Percentiles rank a stretch among this genome's conserved stretches.
These are phyloP conservation scores for Lysiphlebus fabarum DNA, from an alignment of 1,140 invertebrate genomes.

Conservation along the genomic window DNA sequence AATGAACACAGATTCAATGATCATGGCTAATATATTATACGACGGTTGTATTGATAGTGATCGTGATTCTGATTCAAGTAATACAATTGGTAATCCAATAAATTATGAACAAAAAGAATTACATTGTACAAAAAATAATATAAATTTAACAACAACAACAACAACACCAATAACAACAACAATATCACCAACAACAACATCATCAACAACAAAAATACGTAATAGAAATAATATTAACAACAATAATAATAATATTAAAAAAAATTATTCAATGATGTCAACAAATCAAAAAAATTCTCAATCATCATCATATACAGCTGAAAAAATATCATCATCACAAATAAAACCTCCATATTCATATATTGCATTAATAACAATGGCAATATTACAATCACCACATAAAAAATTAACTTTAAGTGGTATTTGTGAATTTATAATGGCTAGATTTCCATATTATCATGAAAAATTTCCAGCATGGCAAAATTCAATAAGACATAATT, in stretches of 20 bases:
- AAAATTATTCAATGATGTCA: conserved; percentile 44
- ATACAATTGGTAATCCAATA: conserved; percentile 53
- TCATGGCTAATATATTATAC: conserved; percentile 45
- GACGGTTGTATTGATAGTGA: conserved; percentile 52
- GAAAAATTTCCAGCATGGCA: conserved; percentile 96
- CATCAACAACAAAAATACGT: conserved; percentile 5
- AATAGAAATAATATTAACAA: conserved; percentile 16
- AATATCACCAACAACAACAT: conserved; percentile 7
- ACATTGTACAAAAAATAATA: conserved; percentile 30
- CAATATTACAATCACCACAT: conserved; percentile 94
- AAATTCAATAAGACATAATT: conserved; percentile 95
- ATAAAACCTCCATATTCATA: conserved; percentile 98
- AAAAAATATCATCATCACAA: conserved; percentile 53
- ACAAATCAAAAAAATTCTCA: conserved; percentile 26
- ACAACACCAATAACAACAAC: conserved; percentile 5
- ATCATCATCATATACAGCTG: conserved; percentile 31
- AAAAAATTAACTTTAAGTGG: conserved; percentile 95
- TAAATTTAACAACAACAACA: conserved; percentile 17
- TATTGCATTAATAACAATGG: conserved; percentile 97
- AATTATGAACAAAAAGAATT: conserved; percentile 47
- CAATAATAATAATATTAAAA: conserved; percentile 39
- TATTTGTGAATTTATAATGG: conserved; percentile 99
- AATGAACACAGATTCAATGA: conserved; percentile 32
- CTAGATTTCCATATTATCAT: conserved; percentile 90
- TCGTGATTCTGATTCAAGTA: conserved; percentile 50